Evolutionary conservation across 2,797 vertebrate genomes (phyloP), one percentile per base, ranked within the genome.

Genomic region (Bryconaethiops microstoma): DNA sequence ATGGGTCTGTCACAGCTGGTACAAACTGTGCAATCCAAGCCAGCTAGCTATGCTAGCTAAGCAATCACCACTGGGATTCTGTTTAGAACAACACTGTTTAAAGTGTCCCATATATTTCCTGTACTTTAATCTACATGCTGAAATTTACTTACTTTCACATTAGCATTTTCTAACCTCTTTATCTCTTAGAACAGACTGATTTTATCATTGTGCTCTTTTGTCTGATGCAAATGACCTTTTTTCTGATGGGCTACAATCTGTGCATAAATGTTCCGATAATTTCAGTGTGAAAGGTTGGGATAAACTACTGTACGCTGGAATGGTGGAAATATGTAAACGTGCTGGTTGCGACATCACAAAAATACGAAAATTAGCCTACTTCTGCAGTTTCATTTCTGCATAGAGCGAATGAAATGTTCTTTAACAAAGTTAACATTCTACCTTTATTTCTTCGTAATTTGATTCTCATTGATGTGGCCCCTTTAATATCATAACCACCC

Each of bases 401-500:
- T 19, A 55, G 17, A 16, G 54, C 3, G 29, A 29, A 29, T 29
- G 1, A 29, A 52, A 54, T 54, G 14, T 57, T 1, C 13, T 4
- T 63, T 13, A 21, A 13, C 17, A 45, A 52, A 17, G 68, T 72
- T 5, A 0, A 54, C 54, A 7, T 8, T 57, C 54, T n/a, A n/a
- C 19, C 1, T 52, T 72, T 60, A 48, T 1, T 45, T 14, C 39
- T 5, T 83, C 85, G 92, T 91, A 99, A 98, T 98, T 96, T 99
- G 97, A 77, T 99, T 99, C 79, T 99, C 97, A 55, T 97, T 97
- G 0, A 96, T 99, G 92, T 99, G 99, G 52, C 98, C 98, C 19
- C 96, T n/a, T 57, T 57, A n/a, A n/a, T 4, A 57, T 23, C 59
- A 29, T 9, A 25, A 25, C 23, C 57, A 23, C 4, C 13, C 0